phyloP scores from a whole-genome alignment of 2,797 vertebrate genomes.

The Cossypha dichroa region DNA sequence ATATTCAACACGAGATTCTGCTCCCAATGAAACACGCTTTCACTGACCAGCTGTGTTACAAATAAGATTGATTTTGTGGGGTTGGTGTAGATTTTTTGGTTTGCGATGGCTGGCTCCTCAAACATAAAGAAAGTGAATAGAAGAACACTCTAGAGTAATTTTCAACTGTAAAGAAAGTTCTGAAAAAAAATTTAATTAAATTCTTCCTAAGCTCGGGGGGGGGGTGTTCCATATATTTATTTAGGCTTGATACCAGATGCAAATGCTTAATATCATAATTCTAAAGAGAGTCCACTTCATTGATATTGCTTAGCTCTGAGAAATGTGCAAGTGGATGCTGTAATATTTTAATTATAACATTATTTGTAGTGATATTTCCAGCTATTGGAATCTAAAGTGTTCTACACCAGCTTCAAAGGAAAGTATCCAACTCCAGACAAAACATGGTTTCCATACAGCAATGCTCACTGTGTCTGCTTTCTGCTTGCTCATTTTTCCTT shows the following conservation, averaged over 20 bases:
- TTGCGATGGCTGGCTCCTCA: neutral
- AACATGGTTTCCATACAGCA: neutral
- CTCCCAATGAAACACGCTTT: neutral
- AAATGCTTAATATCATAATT: neutral
- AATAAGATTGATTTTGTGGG: neutral
- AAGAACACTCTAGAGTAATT: neutral
- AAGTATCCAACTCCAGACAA: neutral
- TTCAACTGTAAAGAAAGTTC: neutral
- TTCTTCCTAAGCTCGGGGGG: neutral
- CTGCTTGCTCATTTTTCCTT: neutral
- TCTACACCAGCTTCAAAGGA: neutral
- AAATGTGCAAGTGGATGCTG: neutral
- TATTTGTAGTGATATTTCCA: neutral
- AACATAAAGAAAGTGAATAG: neutral
- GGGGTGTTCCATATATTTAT: neutral
- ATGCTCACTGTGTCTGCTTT: neutral
- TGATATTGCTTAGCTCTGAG: neutral
- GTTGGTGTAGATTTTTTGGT: neutral
- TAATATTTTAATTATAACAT: neutral
- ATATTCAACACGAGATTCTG: neutral
- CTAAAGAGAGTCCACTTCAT: neutral
- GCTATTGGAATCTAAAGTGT: neutral
- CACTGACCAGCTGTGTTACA: neutral
- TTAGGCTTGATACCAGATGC: neutral
- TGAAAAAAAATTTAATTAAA: neutral